Percentiles rank a stretch among this genome's conserved stretches.
These are phyloP conservation scores for Sturmia bella DNA, from an alignment of 2,888 invertebrate species.

Conservation along the genomic window DNA sequence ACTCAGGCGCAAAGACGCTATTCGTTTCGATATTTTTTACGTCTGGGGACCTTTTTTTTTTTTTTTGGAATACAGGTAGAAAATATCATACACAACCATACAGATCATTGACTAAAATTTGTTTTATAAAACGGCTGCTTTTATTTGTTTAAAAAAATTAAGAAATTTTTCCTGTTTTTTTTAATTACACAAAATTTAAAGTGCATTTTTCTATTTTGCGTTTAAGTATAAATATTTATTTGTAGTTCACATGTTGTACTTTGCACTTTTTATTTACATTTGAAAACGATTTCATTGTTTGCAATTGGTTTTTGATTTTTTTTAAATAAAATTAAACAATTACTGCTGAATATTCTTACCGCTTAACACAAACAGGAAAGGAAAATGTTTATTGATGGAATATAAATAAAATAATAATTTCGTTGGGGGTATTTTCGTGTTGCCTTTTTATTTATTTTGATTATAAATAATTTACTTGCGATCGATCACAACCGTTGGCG, in stretches of 20 bases:
- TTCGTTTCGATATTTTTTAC: too few relatives aligned
- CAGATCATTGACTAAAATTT: too few relatives aligned
- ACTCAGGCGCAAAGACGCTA: too few relatives aligned
- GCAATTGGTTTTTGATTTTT: slow-evolving; percentile 3
- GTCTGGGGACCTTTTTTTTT: too few relatives aligned
- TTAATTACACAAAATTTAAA: background rate
- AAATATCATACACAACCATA: too few relatives aligned
- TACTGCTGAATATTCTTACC: slow-evolving; percentile 35
- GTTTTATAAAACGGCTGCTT: too few relatives aligned
- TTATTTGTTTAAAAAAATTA: too few relatives aligned
- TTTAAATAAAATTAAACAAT: slow-evolving; percentile 27
- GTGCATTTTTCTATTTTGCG: background rate
- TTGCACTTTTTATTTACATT: slow-evolving; percentile 35
- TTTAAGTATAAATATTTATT: background rate
- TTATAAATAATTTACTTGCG: slow-evolving; percentile 34
- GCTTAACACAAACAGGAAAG: slow-evolving; percentile 15
- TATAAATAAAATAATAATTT: background rate
- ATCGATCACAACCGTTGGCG: slow-evolving; percentile 60
- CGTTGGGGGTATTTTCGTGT: background rate
- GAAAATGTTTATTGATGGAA: slow-evolving; percentile 21
- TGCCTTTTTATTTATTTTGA: background rate
- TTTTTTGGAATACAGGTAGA: too few relatives aligned
- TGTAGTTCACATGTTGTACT: slow-evolving; percentile 24
- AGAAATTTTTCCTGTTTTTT: background rate
- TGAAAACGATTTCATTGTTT: slow-evolving; percentile 7